These are phyloP conservation scores for Conus betulinus DNA, from an alignment of 1,140 invertebrate genomes.

Conservation along the genomic window DNA sequence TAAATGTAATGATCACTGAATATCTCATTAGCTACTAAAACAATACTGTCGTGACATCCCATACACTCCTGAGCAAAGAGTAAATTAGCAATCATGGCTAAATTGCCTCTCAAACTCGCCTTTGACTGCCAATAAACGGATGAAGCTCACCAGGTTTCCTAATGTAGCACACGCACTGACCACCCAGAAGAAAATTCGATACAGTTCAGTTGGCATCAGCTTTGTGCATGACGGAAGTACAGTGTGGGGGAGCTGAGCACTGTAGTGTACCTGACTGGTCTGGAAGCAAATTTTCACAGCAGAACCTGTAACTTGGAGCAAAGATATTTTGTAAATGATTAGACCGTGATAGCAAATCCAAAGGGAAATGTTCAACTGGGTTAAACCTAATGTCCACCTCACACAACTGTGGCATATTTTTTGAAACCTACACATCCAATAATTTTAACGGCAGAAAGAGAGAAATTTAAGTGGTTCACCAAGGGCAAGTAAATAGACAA, in stretches of 20 bases:
- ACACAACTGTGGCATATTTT: background rate
- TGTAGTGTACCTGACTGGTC: background rate
- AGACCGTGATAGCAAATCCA: constrained; percentile 31
- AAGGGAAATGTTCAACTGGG: background rate
- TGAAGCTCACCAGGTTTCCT: background rate
- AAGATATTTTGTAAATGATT: background rate
- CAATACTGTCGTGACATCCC: background rate
- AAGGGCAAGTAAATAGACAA: constrained; percentile 15
- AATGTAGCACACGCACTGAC: background rate
- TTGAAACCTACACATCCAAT: background rate
- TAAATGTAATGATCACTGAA: background rate
- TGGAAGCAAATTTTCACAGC: background rate
- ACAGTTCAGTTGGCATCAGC: background rate
- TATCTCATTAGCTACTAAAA: background rate
- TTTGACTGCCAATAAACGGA: background rate
- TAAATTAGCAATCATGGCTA: background rate
- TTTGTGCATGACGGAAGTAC: background rate
- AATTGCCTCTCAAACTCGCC: background rate
- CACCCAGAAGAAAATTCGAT: background rate
- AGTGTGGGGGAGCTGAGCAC: background rate
- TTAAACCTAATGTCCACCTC: background rate
- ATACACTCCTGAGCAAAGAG: background rate
- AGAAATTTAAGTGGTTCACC: background rate
- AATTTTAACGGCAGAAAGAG: background rate
- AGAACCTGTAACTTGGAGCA: background rate